These are phyloP conservation scores for Phoronis australis DNA, from an alignment of 2,888 invertebrate genomes.

Conservation along the genomic window DNA sequence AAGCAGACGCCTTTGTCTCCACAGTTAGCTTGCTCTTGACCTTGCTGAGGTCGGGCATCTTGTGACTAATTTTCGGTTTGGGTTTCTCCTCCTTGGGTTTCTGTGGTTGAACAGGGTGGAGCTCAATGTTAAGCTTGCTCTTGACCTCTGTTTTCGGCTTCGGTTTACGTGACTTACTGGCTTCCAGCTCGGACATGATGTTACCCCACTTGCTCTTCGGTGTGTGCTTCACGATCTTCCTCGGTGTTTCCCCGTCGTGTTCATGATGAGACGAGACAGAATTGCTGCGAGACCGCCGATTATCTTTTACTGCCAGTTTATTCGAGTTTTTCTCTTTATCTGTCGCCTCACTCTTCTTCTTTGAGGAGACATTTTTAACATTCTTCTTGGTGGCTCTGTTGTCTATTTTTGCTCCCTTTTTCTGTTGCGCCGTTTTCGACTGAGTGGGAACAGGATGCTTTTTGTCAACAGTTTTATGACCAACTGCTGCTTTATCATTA, in stretches of 20 bases:
- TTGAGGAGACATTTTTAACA: no score
- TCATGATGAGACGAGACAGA: no score
- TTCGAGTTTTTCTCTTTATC: constrained; percentile 24
- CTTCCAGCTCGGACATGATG: constrained; percentile 39
- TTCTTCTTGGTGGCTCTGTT: no score
- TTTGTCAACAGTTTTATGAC: no score
- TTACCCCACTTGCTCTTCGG: constrained; percentile 44
- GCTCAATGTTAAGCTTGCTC: constrained; percentile 63
- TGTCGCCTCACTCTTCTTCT: constrained; percentile 22
- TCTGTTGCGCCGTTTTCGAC: no score
- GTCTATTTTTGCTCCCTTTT: no score
- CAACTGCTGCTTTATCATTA: no score
- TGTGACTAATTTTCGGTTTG: constrained; percentile 14
- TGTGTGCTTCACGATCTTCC: constrained; percentile 28
- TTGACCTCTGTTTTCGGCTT: constrained; percentile 74
- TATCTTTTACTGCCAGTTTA: constrained; percentile 19
- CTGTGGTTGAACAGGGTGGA: constrained; percentile 19
- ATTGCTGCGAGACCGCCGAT: constrained; percentile 10
- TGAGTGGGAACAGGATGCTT: no score
- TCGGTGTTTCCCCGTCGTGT: constrained; percentile 13
- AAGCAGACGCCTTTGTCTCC: constrained; percentile 15
- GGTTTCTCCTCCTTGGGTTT: constrained; percentile 12
- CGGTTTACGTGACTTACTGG: constrained; percentile 57
- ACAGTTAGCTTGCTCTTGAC: constrained; percentile 35
- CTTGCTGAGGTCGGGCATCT: constrained; percentile 34